Conservation (phyloP, 2,113 vertebrate genomes). For the Larimichthys polyactis region DNA sequence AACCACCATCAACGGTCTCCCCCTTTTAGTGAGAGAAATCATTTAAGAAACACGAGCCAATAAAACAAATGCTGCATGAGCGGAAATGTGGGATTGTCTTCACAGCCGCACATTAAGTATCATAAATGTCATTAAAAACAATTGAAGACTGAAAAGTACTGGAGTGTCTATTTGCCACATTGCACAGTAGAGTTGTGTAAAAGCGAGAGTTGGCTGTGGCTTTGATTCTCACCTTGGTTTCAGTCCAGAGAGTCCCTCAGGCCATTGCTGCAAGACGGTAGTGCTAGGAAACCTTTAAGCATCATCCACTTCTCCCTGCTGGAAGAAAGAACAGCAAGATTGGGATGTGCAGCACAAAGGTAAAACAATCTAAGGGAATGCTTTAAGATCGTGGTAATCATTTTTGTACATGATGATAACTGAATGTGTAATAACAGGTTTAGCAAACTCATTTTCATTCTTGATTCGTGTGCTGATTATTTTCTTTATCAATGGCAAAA, state of each 20-base stretch:
- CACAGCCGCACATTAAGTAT: no score
- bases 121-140: no score
- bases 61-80: constrained; percentile 6
- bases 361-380: not conserved
- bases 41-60: not conserved
- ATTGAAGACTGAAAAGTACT: not conserved
- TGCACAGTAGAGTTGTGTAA: constrained; percentile 48
- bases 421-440: not conserved
- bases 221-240: constrained; percentile 81
- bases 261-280: constrained; percentile 83
- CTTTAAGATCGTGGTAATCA: not conserved
- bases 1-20: not conserved
- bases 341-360: constrained; percentile 9
- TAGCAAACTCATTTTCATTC: not conserved
- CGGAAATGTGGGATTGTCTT: no score
- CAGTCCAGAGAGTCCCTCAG: constrained; percentile 85
- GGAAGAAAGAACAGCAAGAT: constrained; percentile 55
- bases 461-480: not conserved
- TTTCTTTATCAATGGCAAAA: not conserved
- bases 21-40: not conserved
- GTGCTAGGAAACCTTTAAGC: constrained; percentile 77
- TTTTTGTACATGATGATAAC: not conserved
- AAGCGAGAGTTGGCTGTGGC: constrained; percentile 21
- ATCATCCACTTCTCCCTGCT: constrained; percentile 81
- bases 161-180: constrained; percentile 13